These are phyloP conservation scores for Balanococcus diminutus DNA, from an alignment of 2,888 invertebrate species.

Conservation along the genomic window DNA sequence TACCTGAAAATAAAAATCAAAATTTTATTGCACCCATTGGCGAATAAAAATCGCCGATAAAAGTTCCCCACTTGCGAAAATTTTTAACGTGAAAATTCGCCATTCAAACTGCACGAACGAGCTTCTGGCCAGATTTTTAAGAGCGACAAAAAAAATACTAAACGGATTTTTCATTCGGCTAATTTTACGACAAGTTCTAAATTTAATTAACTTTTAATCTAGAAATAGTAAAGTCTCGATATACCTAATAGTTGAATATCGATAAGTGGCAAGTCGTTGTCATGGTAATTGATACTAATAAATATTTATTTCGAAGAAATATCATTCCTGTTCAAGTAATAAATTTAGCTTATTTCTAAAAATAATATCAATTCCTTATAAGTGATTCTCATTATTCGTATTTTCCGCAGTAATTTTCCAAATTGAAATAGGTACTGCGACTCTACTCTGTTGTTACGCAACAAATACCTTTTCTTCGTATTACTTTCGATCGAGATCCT, in stretches of 20 bases:
- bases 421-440: background rate
- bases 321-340: background rate
- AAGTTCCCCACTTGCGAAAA: background rate
- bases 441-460: background rate
- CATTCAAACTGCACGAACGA: background rate
- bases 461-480: background rate
- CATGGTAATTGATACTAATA: conserved; percentile 12
- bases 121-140: background rate
- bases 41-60: background rate
- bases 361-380: conserved; percentile 17
- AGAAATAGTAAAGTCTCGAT: background rate
- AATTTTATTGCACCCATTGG: background rate
- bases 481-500: background rate
- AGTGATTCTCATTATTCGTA: conserved; percentile 13
- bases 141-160: background rate
- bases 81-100: background rate
- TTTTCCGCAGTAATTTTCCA: background rate
- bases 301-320: conserved; percentile 4
- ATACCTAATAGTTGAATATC: background rate
- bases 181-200: background rate
- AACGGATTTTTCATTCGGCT: background rate
- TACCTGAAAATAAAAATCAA: conserved; percentile 1
- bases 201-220: background rate
- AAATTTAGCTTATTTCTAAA: conserved; percentile 1
- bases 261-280: background rate